phyloP scores from a whole-genome alignment of 1,140 invertebrate genomes.

The Sycophila sp. region DNA sequence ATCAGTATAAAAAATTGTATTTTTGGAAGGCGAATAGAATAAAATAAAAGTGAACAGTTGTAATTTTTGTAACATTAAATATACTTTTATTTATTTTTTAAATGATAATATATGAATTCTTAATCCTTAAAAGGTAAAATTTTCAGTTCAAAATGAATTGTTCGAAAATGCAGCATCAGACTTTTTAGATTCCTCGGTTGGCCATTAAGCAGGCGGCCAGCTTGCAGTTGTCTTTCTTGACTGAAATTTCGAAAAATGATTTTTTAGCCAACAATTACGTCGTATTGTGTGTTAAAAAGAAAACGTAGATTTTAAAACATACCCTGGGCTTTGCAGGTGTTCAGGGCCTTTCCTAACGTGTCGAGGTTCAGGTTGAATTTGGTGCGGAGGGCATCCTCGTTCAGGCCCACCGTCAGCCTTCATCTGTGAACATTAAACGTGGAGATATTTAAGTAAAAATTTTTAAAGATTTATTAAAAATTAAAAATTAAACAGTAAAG shows the following conservation, averaged over 20 bases:
- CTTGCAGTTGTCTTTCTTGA: constrained; percentile 25
- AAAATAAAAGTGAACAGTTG: neutral
- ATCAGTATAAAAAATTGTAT: no score
- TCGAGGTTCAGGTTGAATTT: constrained; percentile 32
- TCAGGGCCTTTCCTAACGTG: constrained; percentile 21
- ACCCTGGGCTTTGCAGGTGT: constrained; percentile 28
- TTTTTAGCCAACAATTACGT: no score
- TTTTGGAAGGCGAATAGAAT: neutral
- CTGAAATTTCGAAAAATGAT: neutral
- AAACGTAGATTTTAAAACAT: neutral
- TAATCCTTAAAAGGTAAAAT: constrained; percentile 10
- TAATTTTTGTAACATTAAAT: constrained; percentile 15
- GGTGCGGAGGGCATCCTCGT: constrained; percentile 7
- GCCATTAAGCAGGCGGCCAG: constrained; percentile 29
- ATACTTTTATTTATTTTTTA: constrained; percentile 18
- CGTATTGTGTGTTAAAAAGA: no score
- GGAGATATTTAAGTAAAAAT: no score
- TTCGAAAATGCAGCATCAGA: neutral
- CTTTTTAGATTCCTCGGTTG: constrained; percentile 20
- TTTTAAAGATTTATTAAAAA: no score
- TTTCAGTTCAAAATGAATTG: constrained; percentile 11
- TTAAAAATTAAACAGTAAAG: no score
- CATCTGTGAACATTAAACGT: no score
- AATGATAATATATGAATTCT: constrained; percentile 12
- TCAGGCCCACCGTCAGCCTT: constrained; percentile 20